These are phyloP conservation scores for Lithobius niger DNA, from an alignment of 1,140 invertebrate genomes.

Conservation along the genomic window DNA sequence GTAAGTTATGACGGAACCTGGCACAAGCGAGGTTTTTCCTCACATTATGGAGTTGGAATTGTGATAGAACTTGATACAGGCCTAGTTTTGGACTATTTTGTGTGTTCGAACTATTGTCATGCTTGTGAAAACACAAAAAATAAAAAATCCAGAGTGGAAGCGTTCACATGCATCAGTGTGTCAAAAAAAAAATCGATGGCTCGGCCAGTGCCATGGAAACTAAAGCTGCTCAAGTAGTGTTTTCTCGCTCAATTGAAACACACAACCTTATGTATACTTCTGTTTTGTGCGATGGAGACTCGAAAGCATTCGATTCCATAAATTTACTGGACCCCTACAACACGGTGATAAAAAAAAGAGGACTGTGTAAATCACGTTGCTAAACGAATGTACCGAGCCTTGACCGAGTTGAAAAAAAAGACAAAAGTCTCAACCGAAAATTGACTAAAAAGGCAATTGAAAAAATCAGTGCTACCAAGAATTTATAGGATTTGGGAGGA, in stretches of 20 bases:
- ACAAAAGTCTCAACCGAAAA: too few relatives aligned
- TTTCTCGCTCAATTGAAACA: neutral
- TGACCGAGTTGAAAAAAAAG: too few relatives aligned
- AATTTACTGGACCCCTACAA: neutral
- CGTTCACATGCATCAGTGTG: too few relatives aligned
- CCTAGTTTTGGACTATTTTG: neutral
- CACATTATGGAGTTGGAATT: neutral
- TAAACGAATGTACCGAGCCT: neutral
- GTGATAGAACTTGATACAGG: neutral
- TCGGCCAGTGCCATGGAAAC: too few relatives aligned
- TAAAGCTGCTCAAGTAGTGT: too few relatives aligned
- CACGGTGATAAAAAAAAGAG: too few relatives aligned
- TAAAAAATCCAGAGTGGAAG: too few relatives aligned
- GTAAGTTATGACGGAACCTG: neutral
- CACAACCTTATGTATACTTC: too few relatives aligned
- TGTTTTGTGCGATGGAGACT: neutral
- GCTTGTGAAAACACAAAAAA: neutral
- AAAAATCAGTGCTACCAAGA: neutral
- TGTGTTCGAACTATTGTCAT: neutral
- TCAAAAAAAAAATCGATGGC: too few relatives aligned
- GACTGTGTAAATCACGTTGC: too few relatives aligned
- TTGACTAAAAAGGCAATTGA: neutral
- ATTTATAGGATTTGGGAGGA: too few relatives aligned
- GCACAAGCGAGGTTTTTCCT: neutral
- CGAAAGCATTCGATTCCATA: neutral